Evolutionary conservation across 2,888 invertebrate genomes (phyloP).

Genomic region (Nemapogon koenigi): DNA sequence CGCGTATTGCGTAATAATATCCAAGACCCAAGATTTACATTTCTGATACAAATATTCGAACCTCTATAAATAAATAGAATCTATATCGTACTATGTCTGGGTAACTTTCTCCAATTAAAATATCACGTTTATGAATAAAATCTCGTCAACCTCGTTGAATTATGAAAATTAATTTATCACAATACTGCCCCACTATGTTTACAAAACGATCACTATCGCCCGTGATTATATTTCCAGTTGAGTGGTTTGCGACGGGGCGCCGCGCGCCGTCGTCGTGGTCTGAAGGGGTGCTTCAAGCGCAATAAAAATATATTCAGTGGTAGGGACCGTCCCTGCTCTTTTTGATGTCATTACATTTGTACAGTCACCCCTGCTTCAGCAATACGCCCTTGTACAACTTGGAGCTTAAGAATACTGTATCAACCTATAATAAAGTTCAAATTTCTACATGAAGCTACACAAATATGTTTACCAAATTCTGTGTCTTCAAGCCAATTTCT

Average conservation of each 20-base stretch:
- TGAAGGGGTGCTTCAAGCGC: slow-evolving; percentile 17
- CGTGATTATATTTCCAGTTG: slow-evolving; percentile 54
- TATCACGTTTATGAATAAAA: too few relatives aligned
- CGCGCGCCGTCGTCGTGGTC: neutral
- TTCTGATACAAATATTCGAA: too few relatives aligned
- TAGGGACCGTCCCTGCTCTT: slow-evolving; percentile 28
- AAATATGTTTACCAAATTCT: slow-evolving; percentile 17
- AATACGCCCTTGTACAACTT: too few relatives aligned
- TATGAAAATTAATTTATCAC: slow-evolving; percentile 21
- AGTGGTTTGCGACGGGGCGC: slow-evolving; percentile 32
- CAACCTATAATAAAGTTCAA: neutral
- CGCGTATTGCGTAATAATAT: too few relatives aligned
- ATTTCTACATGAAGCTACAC: neutral
- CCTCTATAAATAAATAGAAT: too few relatives aligned
- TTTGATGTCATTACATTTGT: slow-evolving; percentile 50
- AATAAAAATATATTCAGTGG: slow-evolving; percentile 41
- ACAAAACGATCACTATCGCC: slow-evolving; percentile 40
- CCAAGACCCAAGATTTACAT: too few relatives aligned
- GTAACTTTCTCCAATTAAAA: too few relatives aligned
- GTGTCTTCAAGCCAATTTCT: slow-evolving; percentile 15
- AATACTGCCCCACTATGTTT: slow-evolving; percentile 27
- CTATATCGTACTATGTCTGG: too few relatives aligned
- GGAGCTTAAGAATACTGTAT: neutral
- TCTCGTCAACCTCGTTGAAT: too few relatives aligned
- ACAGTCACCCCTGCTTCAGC: slow-evolving; percentile 27